phyloP scores from a whole-genome alignment of 2,888 invertebrate species.

The Andrena haemorrhoa region DNA sequence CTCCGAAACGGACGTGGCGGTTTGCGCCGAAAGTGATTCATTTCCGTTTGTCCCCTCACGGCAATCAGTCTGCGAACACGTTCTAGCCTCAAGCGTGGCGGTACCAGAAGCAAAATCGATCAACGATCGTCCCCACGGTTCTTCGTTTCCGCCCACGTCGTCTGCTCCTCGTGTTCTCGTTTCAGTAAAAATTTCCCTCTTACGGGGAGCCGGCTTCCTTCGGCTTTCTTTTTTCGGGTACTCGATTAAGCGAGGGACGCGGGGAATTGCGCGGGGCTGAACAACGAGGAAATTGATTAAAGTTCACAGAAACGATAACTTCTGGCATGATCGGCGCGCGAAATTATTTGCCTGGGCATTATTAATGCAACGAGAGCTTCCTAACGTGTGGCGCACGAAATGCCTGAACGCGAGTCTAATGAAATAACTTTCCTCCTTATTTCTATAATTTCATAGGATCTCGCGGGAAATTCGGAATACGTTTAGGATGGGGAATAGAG shows the following conservation, averaged over 20 bases:
- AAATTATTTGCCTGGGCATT: slow-evolving; percentile 36
- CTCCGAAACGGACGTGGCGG: slow-evolving; percentile 17
- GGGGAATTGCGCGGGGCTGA: neutral
- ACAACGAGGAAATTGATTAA: slow-evolving; percentile 32
- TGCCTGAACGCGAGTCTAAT: slow-evolving; percentile 28
- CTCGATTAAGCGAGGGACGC: neutral
- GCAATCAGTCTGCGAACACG: slow-evolving; percentile 53
- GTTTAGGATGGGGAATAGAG: neutral
- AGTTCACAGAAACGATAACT: slow-evolving; percentile 31
- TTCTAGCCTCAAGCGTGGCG: slow-evolving; percentile 28
- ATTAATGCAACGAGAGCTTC: slow-evolving; percentile 30
- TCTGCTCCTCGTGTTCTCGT: slow-evolving; percentile 16
- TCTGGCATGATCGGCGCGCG: slow-evolving; percentile 19
- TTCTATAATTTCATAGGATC: slow-evolving; percentile 16
- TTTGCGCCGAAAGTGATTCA: slow-evolving; percentile 55
- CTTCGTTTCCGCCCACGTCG: slow-evolving; percentile 33
- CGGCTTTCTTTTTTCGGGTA: neutral
- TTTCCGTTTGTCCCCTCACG: slow-evolving; percentile 55
- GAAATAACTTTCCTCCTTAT: slow-evolving; percentile 46
- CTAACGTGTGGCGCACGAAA: slow-evolving; percentile 40
- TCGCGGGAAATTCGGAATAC: neutral
- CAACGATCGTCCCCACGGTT: slow-evolving; percentile 15
- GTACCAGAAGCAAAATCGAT: slow-evolving; percentile 30
- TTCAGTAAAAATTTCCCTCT: slow-evolving; percentile 16
- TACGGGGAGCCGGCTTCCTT: neutral